phyloP scores from a whole-genome alignment of 2,797 vertebrate genomes.

The Acomys russatus region DNA sequence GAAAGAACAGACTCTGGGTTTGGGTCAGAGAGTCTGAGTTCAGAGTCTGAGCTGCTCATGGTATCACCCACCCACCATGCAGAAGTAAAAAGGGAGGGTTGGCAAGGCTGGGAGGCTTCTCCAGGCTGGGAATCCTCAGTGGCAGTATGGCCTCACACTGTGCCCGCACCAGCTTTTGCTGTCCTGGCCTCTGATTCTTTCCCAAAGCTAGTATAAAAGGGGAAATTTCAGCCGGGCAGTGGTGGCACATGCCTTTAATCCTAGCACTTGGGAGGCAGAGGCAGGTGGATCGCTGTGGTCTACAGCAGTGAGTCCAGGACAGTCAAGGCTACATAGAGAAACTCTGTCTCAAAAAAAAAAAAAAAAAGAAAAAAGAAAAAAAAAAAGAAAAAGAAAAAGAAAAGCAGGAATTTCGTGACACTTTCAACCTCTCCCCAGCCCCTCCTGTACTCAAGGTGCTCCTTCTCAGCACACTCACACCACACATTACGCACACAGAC shows the following conservation, averaged over 20 bases:
- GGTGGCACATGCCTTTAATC: too few species aligned
- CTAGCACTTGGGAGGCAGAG: too few species aligned
- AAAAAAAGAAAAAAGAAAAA: too few species aligned
- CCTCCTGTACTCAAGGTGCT: background rate
- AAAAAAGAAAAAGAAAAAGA: too few species aligned
- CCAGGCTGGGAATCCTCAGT: background rate
- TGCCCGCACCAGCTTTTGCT: background rate
- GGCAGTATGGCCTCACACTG: background rate
- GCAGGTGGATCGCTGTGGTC: too few species aligned
- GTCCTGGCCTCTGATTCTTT: background rate
- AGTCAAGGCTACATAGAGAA: too few species aligned
- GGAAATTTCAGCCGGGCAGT: too few species aligned
- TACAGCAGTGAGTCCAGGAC: too few species aligned
- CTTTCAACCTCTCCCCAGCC: background rate
- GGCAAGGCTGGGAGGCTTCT: background rate
- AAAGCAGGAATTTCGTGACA: background rate
- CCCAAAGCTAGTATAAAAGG: too few species aligned
- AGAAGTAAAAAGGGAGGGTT: background rate
- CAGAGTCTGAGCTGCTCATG: fast-evolving
- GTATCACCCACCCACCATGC: background rate
- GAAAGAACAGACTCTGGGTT: background rate
- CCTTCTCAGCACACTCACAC: background rate
- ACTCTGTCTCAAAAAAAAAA: too few species aligned
- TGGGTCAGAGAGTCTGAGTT: background rate
- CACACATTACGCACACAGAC: background rate